phyloP scores from a whole-genome alignment of 2,113 vertebrate species.

The Microcebus murinus region DNA sequence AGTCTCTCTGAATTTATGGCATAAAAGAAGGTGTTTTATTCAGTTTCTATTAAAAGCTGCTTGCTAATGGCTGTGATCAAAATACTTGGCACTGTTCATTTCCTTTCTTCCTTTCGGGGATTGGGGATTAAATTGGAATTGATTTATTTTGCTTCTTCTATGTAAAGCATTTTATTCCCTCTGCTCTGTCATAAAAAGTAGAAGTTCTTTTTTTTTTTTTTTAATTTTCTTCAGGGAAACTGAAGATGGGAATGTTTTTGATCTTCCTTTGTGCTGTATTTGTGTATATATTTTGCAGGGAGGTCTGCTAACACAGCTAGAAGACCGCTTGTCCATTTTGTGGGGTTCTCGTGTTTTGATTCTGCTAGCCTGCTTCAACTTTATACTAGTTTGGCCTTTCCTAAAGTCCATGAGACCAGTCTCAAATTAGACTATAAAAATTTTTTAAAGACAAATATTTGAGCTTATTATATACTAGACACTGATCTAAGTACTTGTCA shows the following conservation, averaged over 20 bases:
- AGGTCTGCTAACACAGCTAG: not conserved
- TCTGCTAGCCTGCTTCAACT: not conserved
- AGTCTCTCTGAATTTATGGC: not conserved
- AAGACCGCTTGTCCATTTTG: not conserved
- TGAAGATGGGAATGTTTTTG: not conserved
- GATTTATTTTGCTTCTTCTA: slow-evolving; percentile 54
- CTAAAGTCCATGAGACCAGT: not conserved
- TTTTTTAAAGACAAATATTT: not conserved
- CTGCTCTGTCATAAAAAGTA: slow-evolving; percentile 22
- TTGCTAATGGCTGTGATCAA: not conserved
- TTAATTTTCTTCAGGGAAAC: slow-evolving; percentile 38
- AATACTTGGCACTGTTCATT: not conserved
- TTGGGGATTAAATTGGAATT: slow-evolving; percentile 57
- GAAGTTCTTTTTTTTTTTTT: slow-evolving; percentile 24
- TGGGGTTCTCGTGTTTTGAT: not conserved
- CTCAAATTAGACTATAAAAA: not conserved
- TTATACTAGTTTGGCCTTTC: not conserved
- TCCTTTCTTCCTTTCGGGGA: not conserved
- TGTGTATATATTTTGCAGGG: too few relatives aligned
- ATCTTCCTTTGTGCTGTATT: not conserved
- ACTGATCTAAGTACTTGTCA: not conserved
- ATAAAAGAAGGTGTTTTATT: not conserved
- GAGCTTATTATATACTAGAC: not conserved
- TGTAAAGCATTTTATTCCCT: slow-evolving; percentile 12
- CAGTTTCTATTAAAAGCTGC: slow-evolving; percentile 6